Evolutionary conservation across 2,113 vertebrate species (phyloP).

Genomic region (Epinephelus fuscoguttatus): DNA sequence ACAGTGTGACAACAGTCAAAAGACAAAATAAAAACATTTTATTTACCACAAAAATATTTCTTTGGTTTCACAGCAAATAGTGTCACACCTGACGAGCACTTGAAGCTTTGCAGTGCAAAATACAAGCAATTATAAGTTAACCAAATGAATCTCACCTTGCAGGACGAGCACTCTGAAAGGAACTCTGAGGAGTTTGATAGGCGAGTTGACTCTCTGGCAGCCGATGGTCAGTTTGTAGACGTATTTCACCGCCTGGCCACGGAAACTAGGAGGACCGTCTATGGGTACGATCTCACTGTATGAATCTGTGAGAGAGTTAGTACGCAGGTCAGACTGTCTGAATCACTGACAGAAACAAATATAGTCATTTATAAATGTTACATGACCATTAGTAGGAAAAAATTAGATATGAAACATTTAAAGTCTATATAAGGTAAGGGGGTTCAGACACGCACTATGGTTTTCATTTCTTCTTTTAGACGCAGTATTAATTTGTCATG

Average conservation of each 20-base stretch:
- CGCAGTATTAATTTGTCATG: neutral
- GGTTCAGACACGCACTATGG: neutral
- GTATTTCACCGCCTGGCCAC: conserved; percentile 96
- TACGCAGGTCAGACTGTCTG: neutral
- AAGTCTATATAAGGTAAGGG: neutral
- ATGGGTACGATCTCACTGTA: conserved; percentile 93
- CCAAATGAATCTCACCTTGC: conserved; percentile 85
- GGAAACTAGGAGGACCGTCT: conserved; percentile 95
- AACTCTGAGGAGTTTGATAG: conserved; percentile 96
- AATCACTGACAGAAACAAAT: conserved; percentile 4
- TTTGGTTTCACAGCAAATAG: neutral
- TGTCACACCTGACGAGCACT: neutral
- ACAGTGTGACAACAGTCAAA: neutral
- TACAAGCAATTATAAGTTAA: neutral
- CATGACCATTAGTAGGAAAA: neutral
- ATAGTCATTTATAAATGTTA: neutral
- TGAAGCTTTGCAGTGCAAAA: neutral
- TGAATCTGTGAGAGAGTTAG: conserved; percentile 84
- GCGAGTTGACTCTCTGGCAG: conserved; percentile 98
- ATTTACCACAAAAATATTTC: neutral
- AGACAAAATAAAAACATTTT: neutral
- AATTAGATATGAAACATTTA: neutral
- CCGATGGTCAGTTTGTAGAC: conserved; percentile 98
- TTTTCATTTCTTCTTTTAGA: neutral
- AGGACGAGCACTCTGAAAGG: conserved; percentile 96